phyloP scores from a whole-genome alignment of 1,140 invertebrate genomes.

The Semibalanus balanoides region DNA sequence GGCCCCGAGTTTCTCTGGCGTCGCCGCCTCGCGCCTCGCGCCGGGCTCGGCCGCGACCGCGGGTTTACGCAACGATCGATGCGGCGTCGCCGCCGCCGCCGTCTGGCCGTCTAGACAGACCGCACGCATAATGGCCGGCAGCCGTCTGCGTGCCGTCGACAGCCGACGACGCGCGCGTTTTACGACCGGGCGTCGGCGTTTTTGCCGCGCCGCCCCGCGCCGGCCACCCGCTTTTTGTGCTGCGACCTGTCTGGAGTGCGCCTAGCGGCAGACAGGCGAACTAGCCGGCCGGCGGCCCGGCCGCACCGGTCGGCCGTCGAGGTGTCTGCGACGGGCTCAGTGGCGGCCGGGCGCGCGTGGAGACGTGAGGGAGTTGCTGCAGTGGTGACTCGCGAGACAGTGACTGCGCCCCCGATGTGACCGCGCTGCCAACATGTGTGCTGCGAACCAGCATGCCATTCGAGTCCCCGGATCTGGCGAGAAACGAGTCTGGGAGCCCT shows the following conservation, averaged over 20 bases:
- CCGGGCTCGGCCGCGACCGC: no score
- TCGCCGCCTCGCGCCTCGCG: no score
- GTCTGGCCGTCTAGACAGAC: background rate
- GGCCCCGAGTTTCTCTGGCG: no score
- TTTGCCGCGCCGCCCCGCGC: background rate
- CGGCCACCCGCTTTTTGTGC: background rate
- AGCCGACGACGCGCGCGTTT: background rate
- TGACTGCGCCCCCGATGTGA: background rate
- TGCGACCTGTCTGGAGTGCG: background rate
- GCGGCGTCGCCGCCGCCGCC: no score
- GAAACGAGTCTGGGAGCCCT: background rate
- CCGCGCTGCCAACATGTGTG: background rate
- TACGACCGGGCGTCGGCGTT: background rate
- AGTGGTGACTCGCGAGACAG: background rate
- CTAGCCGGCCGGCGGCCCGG: background rate
- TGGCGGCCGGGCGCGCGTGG: background rate
- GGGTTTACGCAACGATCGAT: background rate
- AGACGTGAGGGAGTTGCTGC: background rate
- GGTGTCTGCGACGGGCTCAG: background rate
- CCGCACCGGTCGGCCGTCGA: no score
- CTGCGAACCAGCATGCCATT: background rate
- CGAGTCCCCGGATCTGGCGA: background rate
- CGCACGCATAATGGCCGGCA: background rate
- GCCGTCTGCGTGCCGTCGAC: background rate
- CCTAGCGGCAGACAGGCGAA: background rate